Percentiles rank a stretch among this genome's conserved stretches.
Conservation (phyloP, 30 jellyfish, hydroid and myxozoan genomes). For the Hydractinia symbiolongicarpus region DNA sequence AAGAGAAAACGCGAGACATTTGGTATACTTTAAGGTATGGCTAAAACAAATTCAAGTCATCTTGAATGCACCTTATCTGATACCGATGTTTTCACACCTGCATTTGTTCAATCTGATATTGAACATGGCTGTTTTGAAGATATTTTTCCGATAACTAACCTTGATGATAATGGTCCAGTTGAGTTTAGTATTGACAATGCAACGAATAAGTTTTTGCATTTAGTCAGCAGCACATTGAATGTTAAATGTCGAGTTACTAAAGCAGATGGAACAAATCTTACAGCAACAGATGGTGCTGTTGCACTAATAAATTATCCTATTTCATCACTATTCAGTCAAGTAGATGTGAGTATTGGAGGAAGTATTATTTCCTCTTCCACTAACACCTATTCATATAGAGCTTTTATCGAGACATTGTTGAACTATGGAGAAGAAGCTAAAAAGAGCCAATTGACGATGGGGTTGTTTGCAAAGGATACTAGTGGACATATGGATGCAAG, state of each 20-base stretch:
- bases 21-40: too few species aligned
- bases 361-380: slow-evolving; percentile 9
- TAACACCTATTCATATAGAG: slow-evolving; percentile 28
- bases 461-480: slow-evolving; percentile 6
- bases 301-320: slow-evolving; percentile 13
- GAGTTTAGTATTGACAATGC: slow-evolving; percentile 20
- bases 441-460: slow-evolving; percentile 18
- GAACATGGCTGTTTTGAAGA: slow-evolving; percentile 5
- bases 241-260: not conserved
- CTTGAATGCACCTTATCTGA: slow-evolving; percentile 27
- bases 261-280: slow-evolving; percentile 19
- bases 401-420: slow-evolving; percentile 25
- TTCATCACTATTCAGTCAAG: slow-evolving; percentile 14
- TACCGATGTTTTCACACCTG: slow-evolving; percentile 25
- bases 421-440: slow-evolving; percentile 30
- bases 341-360: too few species aligned
- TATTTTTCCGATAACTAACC: slow-evolving; percentile 4
- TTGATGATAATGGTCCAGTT: slow-evolving; percentile 24
- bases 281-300: not conserved
- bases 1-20: not conserved
- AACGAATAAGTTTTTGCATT: slow-evolving; percentile 10
- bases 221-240: not conserved
- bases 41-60: not conserved
- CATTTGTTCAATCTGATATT: slow-evolving; percentile 23
- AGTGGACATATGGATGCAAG: too few species aligned